Base-by-base conservation (phyloP, 64 coral and sea anemone species). In the Montipora capricornis region DNA sequence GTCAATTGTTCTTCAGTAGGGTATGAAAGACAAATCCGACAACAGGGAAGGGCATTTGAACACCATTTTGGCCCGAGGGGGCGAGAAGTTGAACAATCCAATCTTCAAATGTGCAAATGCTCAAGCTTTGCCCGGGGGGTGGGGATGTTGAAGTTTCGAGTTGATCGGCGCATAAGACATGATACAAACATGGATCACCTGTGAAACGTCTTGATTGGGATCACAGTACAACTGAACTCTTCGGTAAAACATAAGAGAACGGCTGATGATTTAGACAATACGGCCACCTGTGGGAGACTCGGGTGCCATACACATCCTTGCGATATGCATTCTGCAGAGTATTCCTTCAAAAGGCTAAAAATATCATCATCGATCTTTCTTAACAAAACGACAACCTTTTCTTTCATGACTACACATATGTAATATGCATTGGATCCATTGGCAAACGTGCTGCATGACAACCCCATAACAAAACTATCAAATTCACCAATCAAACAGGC, bases 401-500 rank as follows among this genome's bases (percentile, higher is more conserved):
- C 62, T 71, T 86, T 86, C 46, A 86, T 49, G 50, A 86, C 19
- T 47, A 86, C 66, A 5, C 44, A 15, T 71, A 86, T 73, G 22
- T 12, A 86, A 73, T 71, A 86, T 20, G 47, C 82, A 71, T 17
- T 22, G 12, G 82, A 48, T 20, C 45, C 64, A 2, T 22, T 50
- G 14, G 46, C 47, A 20, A 86, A n/a, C 19, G 16, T 29, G 14
- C 82, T 86, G 61, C 82, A 52, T 17, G 66, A 86, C 4, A 86
- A 10, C 9, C 82, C 82, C 12, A 71, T 19, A n/a, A 86, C 82
- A 50, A 86, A 71, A 19, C 66, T 46, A 20, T 20, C 82, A 48
- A 86, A 86, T 86, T 86, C 66, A 46, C 82, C 82, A 86, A 86
- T 66, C 45, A 86, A 50, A 73, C 7, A 71, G 8, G 62, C 61